Evolutionary conservation across 1,140 invertebrate species (phyloP), one percentile per base, ranked within the genome.

Genomic region (Cherax destructor): DNA sequence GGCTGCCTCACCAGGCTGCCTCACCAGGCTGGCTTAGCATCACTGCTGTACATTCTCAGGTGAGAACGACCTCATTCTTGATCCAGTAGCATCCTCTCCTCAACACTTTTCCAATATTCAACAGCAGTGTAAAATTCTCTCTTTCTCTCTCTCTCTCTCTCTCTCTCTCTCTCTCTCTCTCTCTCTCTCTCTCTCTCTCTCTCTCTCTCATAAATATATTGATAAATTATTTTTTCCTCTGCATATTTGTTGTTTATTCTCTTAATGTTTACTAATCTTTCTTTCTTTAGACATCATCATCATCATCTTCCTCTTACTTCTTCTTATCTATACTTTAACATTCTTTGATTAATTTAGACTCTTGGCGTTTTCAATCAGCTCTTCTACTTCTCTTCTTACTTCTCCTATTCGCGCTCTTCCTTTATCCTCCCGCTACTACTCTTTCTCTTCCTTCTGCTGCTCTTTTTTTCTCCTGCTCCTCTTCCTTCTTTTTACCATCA

Each of bases 161-260:
- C 65, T 69, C 65, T 69, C 65, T 69, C 65, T 69, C 65, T 69
- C 65, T 69, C 65, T 69, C 65, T 69, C 65, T 69, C n/a, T n/a
- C n/a, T n/a, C n/a, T 69, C 65, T 69, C 65, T n/a, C n/a, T n/a
- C n/a, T n/a, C n/a, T n/a, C n/a, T 69, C 65, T 69, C 65, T 69
- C n/a, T n/a, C n/a, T n/a, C n/a, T n/a, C n/a, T n/a, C n/a, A n/a
- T n/a, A n/a, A n/a, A n/a, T n/a, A n/a, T n/a, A n/a, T 69, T n/a
- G 11, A 11, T 69, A 11, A 13, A 11, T 69, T n/a, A 13, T n/a
- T 69, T n/a, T 69, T 3, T 3, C 3, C n/a, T n/a, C n/a, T n/a
- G 13, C 65, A 18, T 1, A 18, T n/a, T 69, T n/a, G 13, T n/a
- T 69, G 16, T 69, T n/a, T 69, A 16, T 69, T 3, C n/a, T n/a